Conservation (phyloP, 2,888 invertebrate species). For the Himalopsyche tibetana region DNA sequence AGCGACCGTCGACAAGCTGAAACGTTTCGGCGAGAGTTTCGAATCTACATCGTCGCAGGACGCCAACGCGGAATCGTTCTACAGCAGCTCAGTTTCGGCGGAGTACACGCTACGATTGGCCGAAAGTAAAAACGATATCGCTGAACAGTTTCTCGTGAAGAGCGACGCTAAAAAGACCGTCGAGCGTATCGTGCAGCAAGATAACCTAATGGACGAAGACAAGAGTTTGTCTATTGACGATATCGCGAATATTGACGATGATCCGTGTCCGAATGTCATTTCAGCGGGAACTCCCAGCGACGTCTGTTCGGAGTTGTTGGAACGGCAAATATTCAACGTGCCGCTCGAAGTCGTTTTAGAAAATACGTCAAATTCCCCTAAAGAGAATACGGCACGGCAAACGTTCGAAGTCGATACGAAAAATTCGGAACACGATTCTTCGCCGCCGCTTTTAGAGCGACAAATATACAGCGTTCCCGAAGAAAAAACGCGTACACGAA, state of each 20-base stretch:
- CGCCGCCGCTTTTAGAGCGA: not conserved
- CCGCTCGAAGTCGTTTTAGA: not conserved
- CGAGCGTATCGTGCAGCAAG: slow-evolving; percentile 31
- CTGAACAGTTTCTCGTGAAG: not conserved
- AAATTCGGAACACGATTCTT: slow-evolving; percentile 2
- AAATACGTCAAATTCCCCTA: not conserved
- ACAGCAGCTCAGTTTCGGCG: slow-evolving; percentile 48
- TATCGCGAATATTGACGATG: not conserved
- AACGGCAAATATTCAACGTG: slow-evolving; percentile 27
- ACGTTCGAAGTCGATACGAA: not conserved
- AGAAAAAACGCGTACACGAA: not conserved
- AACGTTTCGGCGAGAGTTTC: slow-evolving; percentile 55
- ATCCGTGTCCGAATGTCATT: no score
- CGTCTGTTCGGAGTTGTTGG: not conserved
- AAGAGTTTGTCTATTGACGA: slow-evolving; percentile 18
- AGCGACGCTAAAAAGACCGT: slow-evolving; percentile 8
- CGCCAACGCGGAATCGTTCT: slow-evolving; percentile 13
- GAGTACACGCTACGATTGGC: slow-evolving; percentile 59
- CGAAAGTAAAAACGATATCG: slow-evolving; percentile 11
- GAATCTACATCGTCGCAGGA: slow-evolving; percentile 41
- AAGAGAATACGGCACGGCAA: not conserved
- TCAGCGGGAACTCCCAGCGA: not conserved
- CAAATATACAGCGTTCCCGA: not conserved
- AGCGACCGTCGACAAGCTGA: slow-evolving; percentile 49
- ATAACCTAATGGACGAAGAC: slow-evolving; percentile 32